These are phyloP conservation scores for Takifugu bimaculatus DNA, from an alignment of 2,113 vertebrate genomes.

Conservation along the genomic window DNA sequence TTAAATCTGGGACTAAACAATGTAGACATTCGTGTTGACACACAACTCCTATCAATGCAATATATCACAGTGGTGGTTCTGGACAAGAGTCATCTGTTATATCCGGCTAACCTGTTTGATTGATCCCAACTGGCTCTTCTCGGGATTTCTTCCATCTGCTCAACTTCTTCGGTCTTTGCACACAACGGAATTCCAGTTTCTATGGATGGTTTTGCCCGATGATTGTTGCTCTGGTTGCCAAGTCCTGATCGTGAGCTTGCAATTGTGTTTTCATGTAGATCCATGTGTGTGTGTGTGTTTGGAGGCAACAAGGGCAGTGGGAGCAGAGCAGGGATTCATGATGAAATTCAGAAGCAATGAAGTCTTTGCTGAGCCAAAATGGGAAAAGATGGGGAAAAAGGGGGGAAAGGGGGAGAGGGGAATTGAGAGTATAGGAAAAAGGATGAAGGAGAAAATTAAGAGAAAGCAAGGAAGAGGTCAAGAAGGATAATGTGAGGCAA, in stretches of 20 bases:
- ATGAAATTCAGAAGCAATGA: constrained; percentile 76
- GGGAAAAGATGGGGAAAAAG: constrained; percentile 25
- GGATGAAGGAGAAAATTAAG: constrained; percentile 3
- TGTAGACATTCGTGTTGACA: no score
- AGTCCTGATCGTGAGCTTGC: constrained; percentile 29
- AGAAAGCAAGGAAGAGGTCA: constrained; percentile 14
- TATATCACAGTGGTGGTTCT: no score
- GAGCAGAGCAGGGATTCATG: constrained; percentile 61
- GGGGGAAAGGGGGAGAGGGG: not conserved
- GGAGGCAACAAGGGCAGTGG: constrained; percentile 65
- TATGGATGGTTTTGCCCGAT: not conserved
- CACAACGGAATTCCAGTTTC: constrained; percentile 8
- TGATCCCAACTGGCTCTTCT: no score
- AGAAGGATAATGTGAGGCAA: not conserved
- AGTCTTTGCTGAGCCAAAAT: constrained; percentile 53
- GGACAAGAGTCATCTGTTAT: no score
- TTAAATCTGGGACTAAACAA: no score
- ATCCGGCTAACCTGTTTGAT: no score
- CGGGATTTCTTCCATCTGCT: no score
- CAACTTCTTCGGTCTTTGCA: constrained; percentile 9
- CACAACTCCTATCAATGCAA: no score
- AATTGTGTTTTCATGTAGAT: constrained; percentile 26
- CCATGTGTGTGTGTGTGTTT: not conserved
- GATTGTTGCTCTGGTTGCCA: constrained; percentile 11
- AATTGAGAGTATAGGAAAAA: not conserved